These are phyloP conservation scores for Ameiurus melas DNA, from an alignment of 2,113 vertebrate species.

Conservation along the genomic window DNA sequence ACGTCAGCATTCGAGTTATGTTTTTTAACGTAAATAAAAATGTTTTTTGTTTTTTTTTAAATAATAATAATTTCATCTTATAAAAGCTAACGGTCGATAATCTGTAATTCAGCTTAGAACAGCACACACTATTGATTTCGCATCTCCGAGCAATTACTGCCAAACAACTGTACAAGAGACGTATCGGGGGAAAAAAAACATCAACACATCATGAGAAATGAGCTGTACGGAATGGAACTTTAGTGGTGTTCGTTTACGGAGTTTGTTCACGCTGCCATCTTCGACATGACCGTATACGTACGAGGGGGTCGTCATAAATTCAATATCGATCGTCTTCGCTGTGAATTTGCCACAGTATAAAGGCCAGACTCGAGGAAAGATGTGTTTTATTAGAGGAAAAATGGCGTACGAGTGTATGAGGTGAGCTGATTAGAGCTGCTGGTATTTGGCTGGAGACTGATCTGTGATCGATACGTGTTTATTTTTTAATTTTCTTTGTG, in stretches of 20 bases:
- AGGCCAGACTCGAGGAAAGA: background rate
- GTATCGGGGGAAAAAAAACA: constrained; percentile 63
- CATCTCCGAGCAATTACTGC: constrained; percentile 68
- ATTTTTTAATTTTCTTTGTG: background rate
- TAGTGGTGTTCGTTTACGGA: constrained; percentile 55
- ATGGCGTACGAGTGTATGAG: background rate
- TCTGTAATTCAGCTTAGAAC: constrained; percentile 62
- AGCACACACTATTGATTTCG: constrained; percentile 61
- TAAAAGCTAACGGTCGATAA: constrained; percentile 1
- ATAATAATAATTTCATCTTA: too few relatives aligned
- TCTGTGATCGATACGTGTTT: constrained; percentile 8
- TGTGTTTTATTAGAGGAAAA: background rate
- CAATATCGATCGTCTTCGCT: background rate
- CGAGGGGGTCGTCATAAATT: constrained; percentile 29
- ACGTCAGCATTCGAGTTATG: background rate
- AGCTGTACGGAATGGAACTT: constrained; percentile 64
- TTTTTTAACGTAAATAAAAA: background rate
- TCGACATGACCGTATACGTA: constrained; percentile 59
- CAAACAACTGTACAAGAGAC: constrained; percentile 56
- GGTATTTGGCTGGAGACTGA: background rate
- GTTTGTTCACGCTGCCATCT: constrained; percentile 56
- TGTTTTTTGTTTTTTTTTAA: too few relatives aligned
- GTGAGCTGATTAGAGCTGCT: constrained; percentile 10
- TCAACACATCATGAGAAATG: constrained; percentile 61
- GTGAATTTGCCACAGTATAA: background rate